Conservation (phyloP, 2,888 invertebrate genomes). For the Oscheius myriophilus region DNA sequence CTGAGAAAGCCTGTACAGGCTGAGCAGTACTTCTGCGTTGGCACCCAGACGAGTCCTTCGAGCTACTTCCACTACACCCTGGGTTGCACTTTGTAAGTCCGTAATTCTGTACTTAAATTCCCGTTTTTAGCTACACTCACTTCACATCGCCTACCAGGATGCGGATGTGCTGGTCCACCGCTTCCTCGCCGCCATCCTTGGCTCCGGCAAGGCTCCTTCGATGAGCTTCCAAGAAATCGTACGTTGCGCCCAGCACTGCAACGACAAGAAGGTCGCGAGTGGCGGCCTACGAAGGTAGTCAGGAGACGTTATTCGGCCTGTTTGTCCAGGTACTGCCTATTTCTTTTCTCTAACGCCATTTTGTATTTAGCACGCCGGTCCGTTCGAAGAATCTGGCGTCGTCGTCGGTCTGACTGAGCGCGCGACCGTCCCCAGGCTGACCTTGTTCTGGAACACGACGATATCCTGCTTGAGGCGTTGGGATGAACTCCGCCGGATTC, state of each 20-base stretch:
- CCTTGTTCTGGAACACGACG: slow-evolving; percentile 76
- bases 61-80: slow-evolving; percentile 84
- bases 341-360: not conserved
- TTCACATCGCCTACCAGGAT: slow-evolving; percentile 79
- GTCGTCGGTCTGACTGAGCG: slow-evolving; percentile 83
- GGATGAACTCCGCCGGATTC: too few relatives aligned
- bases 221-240: slow-evolving; percentile 67
- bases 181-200: slow-evolving; percentile 83
- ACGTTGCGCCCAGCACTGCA: slow-evolving; percentile 77
- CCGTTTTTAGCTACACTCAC: slow-evolving; percentile 81
- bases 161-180: slow-evolving; percentile 85
- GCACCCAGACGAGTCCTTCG: slow-evolving; percentile 64
- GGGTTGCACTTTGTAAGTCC: slow-evolving; percentile 79
- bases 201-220: slow-evolving; percentile 39
- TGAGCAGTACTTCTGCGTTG: slow-evolving; percentile 74
- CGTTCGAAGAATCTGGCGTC: slow-evolving; percentile 80
- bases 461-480: not conserved
- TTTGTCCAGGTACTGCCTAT: slow-evolving; percentile 77
- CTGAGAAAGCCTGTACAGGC: slow-evolving; percentile 86
- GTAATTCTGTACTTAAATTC: not conserved
- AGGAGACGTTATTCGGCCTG: slow-evolving; percentile 83
- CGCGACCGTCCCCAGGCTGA: slow-evolving; percentile 85
- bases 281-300: slow-evolving; percentile 83
- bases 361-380: slow-evolving; percentile 73
- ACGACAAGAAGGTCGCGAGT: slow-evolving; percentile 85